phyloP scores from a whole-genome alignment of 2,797 vertebrate genomes.

The Sebastes glaucus region DNA sequence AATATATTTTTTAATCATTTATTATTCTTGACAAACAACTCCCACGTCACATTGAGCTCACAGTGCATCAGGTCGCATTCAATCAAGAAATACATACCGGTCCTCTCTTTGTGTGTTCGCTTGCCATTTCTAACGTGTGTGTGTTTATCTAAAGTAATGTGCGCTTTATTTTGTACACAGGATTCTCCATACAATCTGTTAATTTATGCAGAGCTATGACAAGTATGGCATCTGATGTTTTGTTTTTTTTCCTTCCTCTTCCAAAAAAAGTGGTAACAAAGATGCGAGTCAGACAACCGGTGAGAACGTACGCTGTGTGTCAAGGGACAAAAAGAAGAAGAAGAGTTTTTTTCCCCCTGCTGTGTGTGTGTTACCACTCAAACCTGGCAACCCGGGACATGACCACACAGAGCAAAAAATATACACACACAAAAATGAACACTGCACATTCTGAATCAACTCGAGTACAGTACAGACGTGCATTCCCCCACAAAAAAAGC shows the following conservation, averaged over 20 bases:
- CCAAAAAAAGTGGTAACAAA: constrained; percentile 51
- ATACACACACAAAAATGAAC: constrained; percentile 1
- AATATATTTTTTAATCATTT: constrained; percentile 78
- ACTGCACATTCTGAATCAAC: constrained; percentile 65
- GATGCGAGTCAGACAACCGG: constrained; percentile 35
- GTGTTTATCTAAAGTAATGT: constrained; percentile 48
- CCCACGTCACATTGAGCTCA: constrained; percentile 94
- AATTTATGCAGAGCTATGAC: constrained; percentile 58
- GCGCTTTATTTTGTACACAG: constrained; percentile 61
- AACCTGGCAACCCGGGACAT: constrained; percentile 52
- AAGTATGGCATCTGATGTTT: constrained; percentile 59
- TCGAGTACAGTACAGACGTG: constrained; percentile 21
- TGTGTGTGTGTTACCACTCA: constrained; percentile 23
- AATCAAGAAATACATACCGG: constrained; percentile 78
- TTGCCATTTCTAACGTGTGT: constrained; percentile 40
- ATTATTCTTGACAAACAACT: constrained; percentile 90
- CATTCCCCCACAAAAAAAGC: constrained; percentile 25
- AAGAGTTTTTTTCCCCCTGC: neutral
- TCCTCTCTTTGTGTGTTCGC: constrained; percentile 50
- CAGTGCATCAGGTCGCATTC: constrained; percentile 97
- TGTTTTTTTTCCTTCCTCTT: neutral
- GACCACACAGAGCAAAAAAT: constrained; percentile 61
- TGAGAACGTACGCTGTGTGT: constrained; percentile 27
- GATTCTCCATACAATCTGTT: constrained; percentile 61
- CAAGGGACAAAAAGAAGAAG: constrained; percentile 25